Conservation (phyloP, 2,113 vertebrate genomes). For the Actenoides hombroni region DNA sequence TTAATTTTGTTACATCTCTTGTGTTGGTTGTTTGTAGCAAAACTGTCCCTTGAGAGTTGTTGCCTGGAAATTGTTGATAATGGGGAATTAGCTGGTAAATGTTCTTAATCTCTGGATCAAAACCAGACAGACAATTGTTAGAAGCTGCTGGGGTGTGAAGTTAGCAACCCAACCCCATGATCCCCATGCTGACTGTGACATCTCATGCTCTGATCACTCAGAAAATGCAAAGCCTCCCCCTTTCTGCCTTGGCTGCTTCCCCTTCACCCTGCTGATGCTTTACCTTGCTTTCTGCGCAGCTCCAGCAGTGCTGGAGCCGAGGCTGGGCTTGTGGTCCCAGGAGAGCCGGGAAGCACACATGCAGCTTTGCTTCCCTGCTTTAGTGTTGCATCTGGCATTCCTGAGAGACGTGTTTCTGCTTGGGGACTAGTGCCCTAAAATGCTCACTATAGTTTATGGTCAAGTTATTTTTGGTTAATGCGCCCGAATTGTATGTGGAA, state of each 20-base stretch:
- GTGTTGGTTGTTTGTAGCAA: not conserved
- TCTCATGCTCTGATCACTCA: not conserved
- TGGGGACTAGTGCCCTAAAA: not conserved
- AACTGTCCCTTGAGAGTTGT: not conserved
- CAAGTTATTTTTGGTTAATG: not conserved
- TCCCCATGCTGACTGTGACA: not conserved
- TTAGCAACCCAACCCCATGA: not conserved
- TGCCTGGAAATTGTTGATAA: not conserved
- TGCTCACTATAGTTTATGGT: rapidly evolving
- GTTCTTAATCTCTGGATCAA: not conserved
- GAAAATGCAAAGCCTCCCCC: not conserved
- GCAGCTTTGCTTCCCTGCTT: not conserved
- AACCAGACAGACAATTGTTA: not conserved
- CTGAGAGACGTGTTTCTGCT: rapidly evolving
- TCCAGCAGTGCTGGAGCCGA: rapidly evolving
- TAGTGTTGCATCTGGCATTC: not conserved
- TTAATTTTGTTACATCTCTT: not conserved
- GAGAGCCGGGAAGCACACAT: rapidly evolving
- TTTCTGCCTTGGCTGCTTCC: not conserved
- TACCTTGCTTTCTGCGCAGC: rapidly evolving
- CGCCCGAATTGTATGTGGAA: not conserved
- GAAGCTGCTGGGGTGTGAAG: not conserved
- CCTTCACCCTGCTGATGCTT: not conserved
- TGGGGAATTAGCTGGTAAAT: not conserved
- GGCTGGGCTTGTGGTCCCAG: not conserved